Evolutionary conservation across 2,113 vertebrate species (phyloP).

Genomic region (Xiphorhynchus elegans): DNA sequence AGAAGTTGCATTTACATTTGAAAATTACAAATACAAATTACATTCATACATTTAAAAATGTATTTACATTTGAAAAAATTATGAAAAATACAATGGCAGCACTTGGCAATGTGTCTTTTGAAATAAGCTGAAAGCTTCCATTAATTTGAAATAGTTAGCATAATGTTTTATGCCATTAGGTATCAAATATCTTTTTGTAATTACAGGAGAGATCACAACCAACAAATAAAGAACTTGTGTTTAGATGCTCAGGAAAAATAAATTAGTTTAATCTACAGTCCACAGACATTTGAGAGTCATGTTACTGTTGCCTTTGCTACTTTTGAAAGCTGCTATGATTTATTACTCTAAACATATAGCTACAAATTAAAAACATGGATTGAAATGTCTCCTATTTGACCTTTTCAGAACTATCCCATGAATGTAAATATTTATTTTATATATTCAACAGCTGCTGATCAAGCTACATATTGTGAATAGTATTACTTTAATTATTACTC

Average conservation of each 20-base stretch:
- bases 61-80: background rate
- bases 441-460: background rate
- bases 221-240: background rate
- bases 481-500: background rate
- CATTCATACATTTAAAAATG: background rate
- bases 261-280: background rate
- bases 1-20: background rate
- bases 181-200: conserved; percentile 9
- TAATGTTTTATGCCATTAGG: background rate
- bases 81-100: background rate
- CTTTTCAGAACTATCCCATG: background rate
- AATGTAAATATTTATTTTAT: conserved; percentile 30
- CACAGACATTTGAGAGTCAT: background rate
- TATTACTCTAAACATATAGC: background rate
- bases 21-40: background rate
- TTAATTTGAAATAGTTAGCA: conserved; percentile 2
- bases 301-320: background rate
- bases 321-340: conserved; percentile 23
- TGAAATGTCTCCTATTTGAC: conserved; percentile 45
- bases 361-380: conserved; percentile 43
- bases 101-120: background rate
- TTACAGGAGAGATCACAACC: background rate
- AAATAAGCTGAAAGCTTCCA: background rate
- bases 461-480: background rate
- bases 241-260: conserved; percentile 3